Conservation (phyloP, 2,113 vertebrate genomes). For the Lepus europaeus region DNA sequence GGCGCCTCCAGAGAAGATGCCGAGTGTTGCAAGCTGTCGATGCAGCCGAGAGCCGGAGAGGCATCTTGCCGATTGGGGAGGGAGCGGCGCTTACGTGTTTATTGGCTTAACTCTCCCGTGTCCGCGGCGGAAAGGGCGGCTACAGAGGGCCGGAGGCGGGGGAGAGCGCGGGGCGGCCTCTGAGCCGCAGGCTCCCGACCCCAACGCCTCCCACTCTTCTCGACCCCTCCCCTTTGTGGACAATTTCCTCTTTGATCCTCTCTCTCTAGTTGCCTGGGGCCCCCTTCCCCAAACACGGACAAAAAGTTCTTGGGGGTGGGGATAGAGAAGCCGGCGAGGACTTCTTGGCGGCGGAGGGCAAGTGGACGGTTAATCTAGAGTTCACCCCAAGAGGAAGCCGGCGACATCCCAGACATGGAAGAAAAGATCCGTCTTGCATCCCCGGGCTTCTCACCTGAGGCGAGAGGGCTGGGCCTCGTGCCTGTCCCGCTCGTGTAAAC, state of each 20-base stretch:
- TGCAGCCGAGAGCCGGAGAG: constrained; percentile 86
- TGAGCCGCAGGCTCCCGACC: background rate
- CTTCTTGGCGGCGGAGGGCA: constrained; percentile 18
- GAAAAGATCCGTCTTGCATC: background rate
- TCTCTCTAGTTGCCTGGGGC: background rate
- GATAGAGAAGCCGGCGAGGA: background rate
- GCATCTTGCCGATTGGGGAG: constrained; percentile 88
- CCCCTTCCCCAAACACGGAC: background rate
- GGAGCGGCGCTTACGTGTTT: constrained; percentile 89
- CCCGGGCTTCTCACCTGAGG: background rate
- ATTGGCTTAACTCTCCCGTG: constrained; percentile 90
- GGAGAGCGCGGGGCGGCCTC: background rate
- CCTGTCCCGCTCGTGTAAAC: background rate
- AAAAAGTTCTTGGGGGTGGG: constrained; percentile 63
- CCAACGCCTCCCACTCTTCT: background rate
- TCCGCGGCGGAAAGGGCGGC: constrained; percentile 80
- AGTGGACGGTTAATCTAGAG: background rate
- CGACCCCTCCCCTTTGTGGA: background rate
- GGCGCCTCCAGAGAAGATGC: constrained; percentile 87
- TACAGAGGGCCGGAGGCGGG: constrained; percentile 1
- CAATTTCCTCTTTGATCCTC: background rate
- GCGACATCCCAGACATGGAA: background rate
- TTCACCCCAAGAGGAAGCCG: background rate
- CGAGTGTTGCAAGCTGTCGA: constrained; percentile 84
- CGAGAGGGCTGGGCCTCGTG: background rate